These are phyloP conservation scores for Anagrus nilaparvatae DNA, from an alignment of 1,140 invertebrate species.

Conservation along the genomic window DNA sequence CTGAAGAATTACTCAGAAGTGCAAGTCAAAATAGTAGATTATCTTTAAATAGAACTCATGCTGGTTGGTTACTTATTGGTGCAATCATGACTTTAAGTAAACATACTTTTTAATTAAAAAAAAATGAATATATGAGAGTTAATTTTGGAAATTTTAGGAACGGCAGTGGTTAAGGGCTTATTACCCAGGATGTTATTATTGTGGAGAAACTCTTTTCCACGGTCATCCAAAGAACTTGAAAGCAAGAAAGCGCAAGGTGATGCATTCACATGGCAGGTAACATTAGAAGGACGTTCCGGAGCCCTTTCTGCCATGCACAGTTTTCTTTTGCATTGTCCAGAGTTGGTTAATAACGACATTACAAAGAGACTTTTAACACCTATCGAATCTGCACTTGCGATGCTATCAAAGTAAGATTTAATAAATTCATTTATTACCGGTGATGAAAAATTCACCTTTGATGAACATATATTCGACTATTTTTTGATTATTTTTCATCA, in stretches of 20 bases:
- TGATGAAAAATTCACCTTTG: no score
- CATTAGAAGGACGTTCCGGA: slow-evolving; percentile 90
- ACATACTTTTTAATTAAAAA: no score
- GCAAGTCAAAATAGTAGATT: slow-evolving; percentile 95
- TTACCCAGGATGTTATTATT: slow-evolving; percentile 86
- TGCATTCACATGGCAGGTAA: slow-evolving; percentile 98
- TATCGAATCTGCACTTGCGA: slow-evolving; percentile 87
- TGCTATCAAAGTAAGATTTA: slow-evolving; percentile 77
- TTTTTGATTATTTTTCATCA: slow-evolving; percentile 19
- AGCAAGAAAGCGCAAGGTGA: slow-evolving; percentile 95
- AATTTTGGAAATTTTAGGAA: slow-evolving; percentile 45
- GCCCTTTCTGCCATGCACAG: slow-evolving; percentile 93
- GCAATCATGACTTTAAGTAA: slow-evolving; percentile 91
- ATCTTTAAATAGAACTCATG: slow-evolving; percentile 88
- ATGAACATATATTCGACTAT: no score
- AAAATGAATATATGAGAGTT: no score
- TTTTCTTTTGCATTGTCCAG: slow-evolving; percentile 82
- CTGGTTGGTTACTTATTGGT: slow-evolving; percentile 94
- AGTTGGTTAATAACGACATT: slow-evolving; percentile 85
- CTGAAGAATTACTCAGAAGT: slow-evolving; percentile 90
- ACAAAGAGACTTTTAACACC: slow-evolving; percentile 77
- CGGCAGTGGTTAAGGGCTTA: slow-evolving; percentile 79
- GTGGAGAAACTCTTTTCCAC: slow-evolving; percentile 96
- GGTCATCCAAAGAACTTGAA: slow-evolving; percentile 90
- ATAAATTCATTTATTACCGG: no score